Base-by-base conservation (phyloP, 2,888 invertebrate genomes). In the Heteromyza rotundicornis region DNA sequence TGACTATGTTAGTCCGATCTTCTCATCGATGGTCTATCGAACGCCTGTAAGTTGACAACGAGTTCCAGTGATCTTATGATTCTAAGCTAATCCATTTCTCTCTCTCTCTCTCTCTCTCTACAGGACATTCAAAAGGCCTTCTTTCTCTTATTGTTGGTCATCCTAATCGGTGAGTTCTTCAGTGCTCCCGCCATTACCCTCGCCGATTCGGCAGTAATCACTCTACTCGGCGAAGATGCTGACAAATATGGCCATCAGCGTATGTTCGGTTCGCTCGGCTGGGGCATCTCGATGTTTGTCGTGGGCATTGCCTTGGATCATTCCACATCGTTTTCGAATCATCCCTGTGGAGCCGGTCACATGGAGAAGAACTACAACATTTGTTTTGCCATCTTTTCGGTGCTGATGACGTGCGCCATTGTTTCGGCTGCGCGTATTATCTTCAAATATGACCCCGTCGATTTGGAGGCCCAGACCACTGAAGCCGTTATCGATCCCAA, bases 201-300 rank as follows among this genome's bases (percentile, higher is more conserved):
- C 56, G 98, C 97, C 0, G 96, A 96, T 82, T 93, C 94, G 0
- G 95, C 95, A 5, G 95, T 94, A 47, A 92, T 96, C 65, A 93
- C 93, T 2, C 86, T 95, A 68, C 87, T 97, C 1, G 96, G 95
- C 0, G 95, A 95, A 77, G 94, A 93, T 78, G 91, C 92, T 0
- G 92, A 92, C 76, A 88, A 90, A 86, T 95, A 98, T 81, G 98
- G 98, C 0, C 93, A 96, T 76, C 98, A 98, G 84, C 89, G 98
- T 70, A 97, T 99, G 95, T 98, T 97, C 80, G 97, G 97, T 1
- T 97, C 96, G 17, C 86, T 98, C 60, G 98, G 98, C 50, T 99
- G 98, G 98, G 98, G 96, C 24, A 85, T 98, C 71, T 94, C 98
- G 51, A 99, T 99, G 98, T 98, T 99, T 84, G 92, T 98, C 80